Evolutionary conservation across 2,113 vertebrate genomes (phyloP).

Genomic region (Poeciliopsis occidentalis): DNA sequence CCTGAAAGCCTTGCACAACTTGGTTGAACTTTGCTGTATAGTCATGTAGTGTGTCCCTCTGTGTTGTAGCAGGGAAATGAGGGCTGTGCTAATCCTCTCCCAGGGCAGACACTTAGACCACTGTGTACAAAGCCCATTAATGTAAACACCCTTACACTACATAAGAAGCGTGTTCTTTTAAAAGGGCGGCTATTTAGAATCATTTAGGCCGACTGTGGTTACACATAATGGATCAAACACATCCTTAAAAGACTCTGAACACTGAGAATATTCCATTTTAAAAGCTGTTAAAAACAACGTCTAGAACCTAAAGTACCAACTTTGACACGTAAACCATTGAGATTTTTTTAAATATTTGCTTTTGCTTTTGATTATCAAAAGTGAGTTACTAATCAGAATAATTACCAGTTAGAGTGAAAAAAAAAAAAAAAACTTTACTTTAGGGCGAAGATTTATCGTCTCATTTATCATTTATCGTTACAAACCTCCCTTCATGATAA

Average conservation of each 20-base stretch:
- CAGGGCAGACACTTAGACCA: neutral
- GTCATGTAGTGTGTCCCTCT: slow-evolving; percentile 33
- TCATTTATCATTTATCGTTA: too few relatives aligned
- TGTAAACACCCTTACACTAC: neutral
- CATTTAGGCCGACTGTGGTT: neutral
- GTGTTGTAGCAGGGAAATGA: neutral
- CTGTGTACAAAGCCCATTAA: neutral
- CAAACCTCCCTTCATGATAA: too few relatives aligned
- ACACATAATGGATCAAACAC: neutral
- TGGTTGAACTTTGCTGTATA: slow-evolving; percentile 38
- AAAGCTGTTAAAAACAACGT: too few relatives aligned
- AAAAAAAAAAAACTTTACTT: too few relatives aligned
- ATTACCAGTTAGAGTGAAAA: too few relatives aligned
- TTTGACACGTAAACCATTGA: too few relatives aligned
- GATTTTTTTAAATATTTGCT: neutral
- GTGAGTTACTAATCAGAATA: too few relatives aligned
- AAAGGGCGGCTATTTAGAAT: neutral
- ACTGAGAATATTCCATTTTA: neutral
- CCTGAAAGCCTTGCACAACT: slow-evolving; percentile 14
- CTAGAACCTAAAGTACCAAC: too few relatives aligned
- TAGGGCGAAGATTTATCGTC: too few relatives aligned
- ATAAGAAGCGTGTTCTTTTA: neutral
- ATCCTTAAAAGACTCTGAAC: neutral
- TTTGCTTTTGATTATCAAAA: too few relatives aligned
- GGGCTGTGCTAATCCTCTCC: neutral